A percentile compares a stretch with the other conserved stretches of the same genome.
Evolutionary conservation across 2,113 vertebrate species (phyloP).

Genomic region (Anseranas semipalmata): DNA sequence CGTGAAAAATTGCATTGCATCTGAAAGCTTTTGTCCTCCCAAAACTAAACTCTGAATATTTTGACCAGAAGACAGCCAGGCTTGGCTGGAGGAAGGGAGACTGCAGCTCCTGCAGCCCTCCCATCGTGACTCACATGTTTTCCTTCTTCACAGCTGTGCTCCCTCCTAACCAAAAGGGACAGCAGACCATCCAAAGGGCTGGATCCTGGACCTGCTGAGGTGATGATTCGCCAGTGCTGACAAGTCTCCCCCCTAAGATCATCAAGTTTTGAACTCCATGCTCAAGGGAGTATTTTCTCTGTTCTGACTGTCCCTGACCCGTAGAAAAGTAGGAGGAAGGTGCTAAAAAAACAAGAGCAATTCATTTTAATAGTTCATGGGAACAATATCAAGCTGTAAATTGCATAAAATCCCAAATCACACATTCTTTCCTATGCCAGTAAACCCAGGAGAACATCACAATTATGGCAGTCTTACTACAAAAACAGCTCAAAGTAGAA

Average conservation of each 20-base stretch:
- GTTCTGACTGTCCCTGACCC: background rate
- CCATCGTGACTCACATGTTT: slow-evolving; percentile 65
- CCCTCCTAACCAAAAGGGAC: slow-evolving; percentile 60
- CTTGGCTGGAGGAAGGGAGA: slow-evolving; percentile 22
- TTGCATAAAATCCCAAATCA: background rate
- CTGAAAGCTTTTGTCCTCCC: background rate
- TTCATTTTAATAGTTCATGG: background rate
- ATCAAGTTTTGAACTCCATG: background rate
- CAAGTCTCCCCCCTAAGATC: background rate
- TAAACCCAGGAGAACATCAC: background rate
- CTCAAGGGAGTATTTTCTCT: background rate
- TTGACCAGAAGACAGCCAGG: background rate
- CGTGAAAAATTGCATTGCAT: background rate
- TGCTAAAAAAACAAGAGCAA: background rate
- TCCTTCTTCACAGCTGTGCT: slow-evolving; percentile 74
- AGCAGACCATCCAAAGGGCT: slow-evolving; percentile 28
- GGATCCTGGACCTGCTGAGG: slow-evolving; percentile 9
- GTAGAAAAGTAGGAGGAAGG: background rate
- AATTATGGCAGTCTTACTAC: background rate
- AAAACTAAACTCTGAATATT: background rate
- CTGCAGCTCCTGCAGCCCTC: slow-evolving; percentile 36
- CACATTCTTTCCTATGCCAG: slow-evolving; percentile 11
- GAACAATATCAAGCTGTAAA: background rate
- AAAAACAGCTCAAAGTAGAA: background rate
- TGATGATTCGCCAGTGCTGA: background rate